Evolutionary conservation across 1,140 invertebrate species (phyloP).

Genomic region (Vanessa tameamea): DNA sequence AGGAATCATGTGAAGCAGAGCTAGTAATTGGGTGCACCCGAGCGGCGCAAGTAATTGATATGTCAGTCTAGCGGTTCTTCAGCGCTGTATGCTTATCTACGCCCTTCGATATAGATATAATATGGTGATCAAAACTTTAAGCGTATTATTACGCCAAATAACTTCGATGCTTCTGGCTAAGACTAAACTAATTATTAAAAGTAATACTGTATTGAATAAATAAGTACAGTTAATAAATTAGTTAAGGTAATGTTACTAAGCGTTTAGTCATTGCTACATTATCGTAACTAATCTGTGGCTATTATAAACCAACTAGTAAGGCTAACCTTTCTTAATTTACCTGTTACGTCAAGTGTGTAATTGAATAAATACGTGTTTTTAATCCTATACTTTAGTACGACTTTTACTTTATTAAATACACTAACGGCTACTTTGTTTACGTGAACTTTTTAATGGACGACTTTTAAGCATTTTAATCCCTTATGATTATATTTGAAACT

Average conservation of each 20-base stretch:
- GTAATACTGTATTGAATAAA: slow-evolving; percentile 48
- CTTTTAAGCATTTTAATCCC: too few species aligned
- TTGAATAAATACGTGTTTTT: too few species aligned
- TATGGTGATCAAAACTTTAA: slow-evolving; percentile 41
- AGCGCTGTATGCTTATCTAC: slow-evolving; percentile 56
- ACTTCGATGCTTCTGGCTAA: slow-evolving; percentile 43
- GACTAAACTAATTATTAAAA: slow-evolving; percentile 44
- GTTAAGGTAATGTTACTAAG: slow-evolving; percentile 37
- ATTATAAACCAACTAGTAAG: not conserved
- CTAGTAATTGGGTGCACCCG: slow-evolving; percentile 74
- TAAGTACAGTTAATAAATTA: slow-evolving; percentile 53
- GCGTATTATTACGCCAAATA: slow-evolving; percentile 42
- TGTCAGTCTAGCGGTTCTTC: slow-evolving; percentile 68
- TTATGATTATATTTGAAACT: too few species aligned
- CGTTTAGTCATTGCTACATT: not conserved
- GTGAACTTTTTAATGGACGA: too few species aligned
- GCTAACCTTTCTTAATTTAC: not conserved
- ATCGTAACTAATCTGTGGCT: too few species aligned
- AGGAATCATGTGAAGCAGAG: slow-evolving; percentile 74
- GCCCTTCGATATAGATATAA: slow-evolving; percentile 59
- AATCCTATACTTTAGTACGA: too few species aligned
- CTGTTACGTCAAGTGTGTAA: too few species aligned
- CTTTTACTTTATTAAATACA: too few species aligned
- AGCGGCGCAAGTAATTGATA: slow-evolving; percentile 77
- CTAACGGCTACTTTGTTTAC: too few species aligned